These are phyloP conservation scores for Doryteuthis pealeii DNA, from an alignment of 1,140 invertebrate genomes.

Conservation along the genomic window DNA sequence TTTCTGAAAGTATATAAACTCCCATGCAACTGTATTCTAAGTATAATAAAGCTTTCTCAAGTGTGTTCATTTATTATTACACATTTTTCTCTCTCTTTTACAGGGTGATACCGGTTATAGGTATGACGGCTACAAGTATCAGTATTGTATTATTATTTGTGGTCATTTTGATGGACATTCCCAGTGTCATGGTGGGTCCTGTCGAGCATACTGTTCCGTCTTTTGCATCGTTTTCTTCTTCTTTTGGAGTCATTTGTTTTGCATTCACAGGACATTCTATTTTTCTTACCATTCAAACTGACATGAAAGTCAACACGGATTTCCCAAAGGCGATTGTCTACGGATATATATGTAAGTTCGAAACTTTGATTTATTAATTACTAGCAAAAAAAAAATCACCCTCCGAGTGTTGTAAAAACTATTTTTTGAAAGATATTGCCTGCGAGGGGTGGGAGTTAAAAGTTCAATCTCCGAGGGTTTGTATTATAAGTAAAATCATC, in stretches of 20 bases:
- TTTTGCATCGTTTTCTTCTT: constrained; percentile 52
- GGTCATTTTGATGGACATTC: background rate
- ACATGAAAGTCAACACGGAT: constrained; percentile 59
- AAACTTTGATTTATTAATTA: too few species aligned
- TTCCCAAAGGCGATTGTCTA: constrained; percentile 57
- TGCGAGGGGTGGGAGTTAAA: too few species aligned
- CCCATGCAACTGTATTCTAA: too few species aligned
- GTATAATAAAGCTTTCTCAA: too few species aligned
- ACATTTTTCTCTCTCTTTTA: background rate
- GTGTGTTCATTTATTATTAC: background rate
- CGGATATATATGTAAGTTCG: constrained; percentile 46
- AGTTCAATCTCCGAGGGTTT: too few species aligned
- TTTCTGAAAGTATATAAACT: too few species aligned
- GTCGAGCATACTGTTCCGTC: constrained; percentile 27
- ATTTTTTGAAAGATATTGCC: too few species aligned
- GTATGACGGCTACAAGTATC: background rate
- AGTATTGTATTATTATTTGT: background rate
- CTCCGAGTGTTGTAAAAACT: too few species aligned
- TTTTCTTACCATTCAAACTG: constrained; percentile 62
- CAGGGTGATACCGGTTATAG: background rate
- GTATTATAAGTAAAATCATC: too few species aligned
- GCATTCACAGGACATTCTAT: constrained; percentile 60
- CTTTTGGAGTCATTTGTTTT: constrained; percentile 61
- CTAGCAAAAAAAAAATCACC: too few species aligned
- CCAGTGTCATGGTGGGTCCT: background rate